Evolutionary conservation across 2,113 vertebrate genomes (phyloP).

Genomic region (Zapornia atra): DNA sequence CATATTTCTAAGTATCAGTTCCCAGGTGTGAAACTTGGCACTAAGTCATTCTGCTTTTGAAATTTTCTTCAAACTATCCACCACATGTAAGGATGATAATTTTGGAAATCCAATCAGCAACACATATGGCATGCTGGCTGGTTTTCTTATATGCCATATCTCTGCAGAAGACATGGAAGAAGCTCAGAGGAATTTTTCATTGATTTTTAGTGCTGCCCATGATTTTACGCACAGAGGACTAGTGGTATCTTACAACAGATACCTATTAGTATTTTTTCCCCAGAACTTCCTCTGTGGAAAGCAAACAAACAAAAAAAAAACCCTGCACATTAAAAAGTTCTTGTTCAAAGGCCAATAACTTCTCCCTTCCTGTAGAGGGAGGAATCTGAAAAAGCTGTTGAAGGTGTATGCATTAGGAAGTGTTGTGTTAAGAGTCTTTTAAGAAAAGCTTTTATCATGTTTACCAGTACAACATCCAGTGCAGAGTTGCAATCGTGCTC

Average conservation of each 20-base stretch:
- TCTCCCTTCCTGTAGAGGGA: not conserved
- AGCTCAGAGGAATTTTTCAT: not conserved
- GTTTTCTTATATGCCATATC: not conserved
- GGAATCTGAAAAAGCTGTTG: not conserved
- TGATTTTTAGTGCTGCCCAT: not conserved
- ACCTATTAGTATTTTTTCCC: not conserved
- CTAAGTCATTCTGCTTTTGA: not conserved
- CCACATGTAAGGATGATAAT: not conserved
- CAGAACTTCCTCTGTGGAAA: not conserved
- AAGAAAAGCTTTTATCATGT: not conserved
- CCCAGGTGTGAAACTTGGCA: not conserved
- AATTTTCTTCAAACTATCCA: not conserved
- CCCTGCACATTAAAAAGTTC: not conserved
- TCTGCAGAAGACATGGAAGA: not conserved
- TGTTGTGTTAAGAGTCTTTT: not conserved
- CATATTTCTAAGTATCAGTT: not conserved
- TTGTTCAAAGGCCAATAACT: not conserved
- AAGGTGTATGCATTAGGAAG: not conserved
- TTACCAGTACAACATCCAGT: not conserved
- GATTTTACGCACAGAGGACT: not conserved
- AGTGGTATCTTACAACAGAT: not conserved
- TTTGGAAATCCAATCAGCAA: not conserved
- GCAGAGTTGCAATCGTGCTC: not conserved
- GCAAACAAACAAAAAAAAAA: not conserved
- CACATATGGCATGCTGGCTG: not conserved